Base-by-base conservation (phyloP, 2,797 vertebrate species). In the Paramormyrops hopkinsi region DNA sequence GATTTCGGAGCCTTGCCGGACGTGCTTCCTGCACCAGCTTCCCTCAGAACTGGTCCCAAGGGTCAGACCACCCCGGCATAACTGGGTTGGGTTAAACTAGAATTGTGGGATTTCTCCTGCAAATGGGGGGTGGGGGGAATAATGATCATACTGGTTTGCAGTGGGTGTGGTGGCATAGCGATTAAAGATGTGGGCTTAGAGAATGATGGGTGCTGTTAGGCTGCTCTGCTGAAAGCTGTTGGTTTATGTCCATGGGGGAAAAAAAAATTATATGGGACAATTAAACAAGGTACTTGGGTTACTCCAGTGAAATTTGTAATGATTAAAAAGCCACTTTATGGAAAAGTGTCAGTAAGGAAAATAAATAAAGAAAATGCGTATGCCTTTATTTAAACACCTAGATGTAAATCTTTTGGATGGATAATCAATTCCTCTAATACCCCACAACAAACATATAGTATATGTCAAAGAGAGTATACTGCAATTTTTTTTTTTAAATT, bases 381-480 rank as follows among this genome's bases (percentile, higher is more conserved):
- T 44, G 73, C 37, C 73, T 44, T 79, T 79, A 79, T 79, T 79
- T 44, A 79, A 84, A 50, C 82, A 50, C 41, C 41, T 22, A 84
- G n/a, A 22, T 50, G 41, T 48, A 84, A 84, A 84, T 84, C 46
- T 84, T 50, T 44, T 84, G 82, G 46, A 50, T 48, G n/a, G 44
- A 84, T 7, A 87, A 89, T 91, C 89, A 69, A 69, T 69, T 33
- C 65, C 65, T 69, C 90, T 90, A 89, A 90, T 82, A 73, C 88
- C 88, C 54, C 54, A 56, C 82, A 88, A 54, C 65, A 33, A 69
- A 83, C 88, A 89, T 91, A 90, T 86, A 87, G 82, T 88, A 53
- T 88, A 82, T 89, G 87, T 59, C 59, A 69, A 44, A 79, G 17
- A 89, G 88, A 89, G 82, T 25, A 73, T 12, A 84, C 89, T 93